These are phyloP conservation scores for Labroides dimidiatus DNA, from an alignment of 2,797 vertebrate genomes.

Conservation along the genomic window DNA sequence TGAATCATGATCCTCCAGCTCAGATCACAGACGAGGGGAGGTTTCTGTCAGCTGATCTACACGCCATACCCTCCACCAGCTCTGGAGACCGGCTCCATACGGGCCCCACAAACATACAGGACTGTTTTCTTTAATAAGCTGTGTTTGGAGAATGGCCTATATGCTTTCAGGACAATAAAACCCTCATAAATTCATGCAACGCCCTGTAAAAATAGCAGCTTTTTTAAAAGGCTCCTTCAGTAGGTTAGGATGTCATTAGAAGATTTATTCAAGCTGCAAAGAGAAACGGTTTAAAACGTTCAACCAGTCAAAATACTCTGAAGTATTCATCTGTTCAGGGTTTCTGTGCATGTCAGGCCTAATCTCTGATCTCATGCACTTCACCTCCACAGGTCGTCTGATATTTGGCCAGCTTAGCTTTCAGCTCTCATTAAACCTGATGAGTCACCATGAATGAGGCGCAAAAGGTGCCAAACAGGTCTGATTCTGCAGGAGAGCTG, in stretches of 20 bases:
- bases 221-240: slow-evolving; percentile 44
- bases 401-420: too few relatives aligned
- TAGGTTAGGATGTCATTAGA: slow-evolving; percentile 20
- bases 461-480: too few relatives aligned
- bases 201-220: slow-evolving; percentile 58
- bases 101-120: slow-evolving; percentile 78
- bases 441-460: too few relatives aligned
- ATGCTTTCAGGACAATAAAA: slow-evolving; percentile 67
- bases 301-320: background rate
- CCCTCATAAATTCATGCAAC: slow-evolving; percentile 47
- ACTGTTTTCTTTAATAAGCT: slow-evolving; percentile 85
- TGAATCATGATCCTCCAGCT: slow-evolving; percentile 75
- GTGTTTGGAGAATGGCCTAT: slow-evolving; percentile 76
- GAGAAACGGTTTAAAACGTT: slow-evolving; percentile 3
- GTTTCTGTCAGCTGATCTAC: slow-evolving; percentile 48
- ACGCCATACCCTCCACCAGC: slow-evolving; percentile 65
- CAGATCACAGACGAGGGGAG: slow-evolving; percentile 62
- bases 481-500: too few relatives aligned
- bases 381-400: background rate
- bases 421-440: too few relatives aligned
- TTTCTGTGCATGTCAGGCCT: background rate
- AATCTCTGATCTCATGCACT: background rate
- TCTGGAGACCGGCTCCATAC: slow-evolving; percentile 61
- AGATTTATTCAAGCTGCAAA: slow-evolving; percentile 16
- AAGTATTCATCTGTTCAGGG: background rate